phyloP scores from a whole-genome alignment of 1,140 invertebrate genomes.

The Steinernema feltiae region DNA sequence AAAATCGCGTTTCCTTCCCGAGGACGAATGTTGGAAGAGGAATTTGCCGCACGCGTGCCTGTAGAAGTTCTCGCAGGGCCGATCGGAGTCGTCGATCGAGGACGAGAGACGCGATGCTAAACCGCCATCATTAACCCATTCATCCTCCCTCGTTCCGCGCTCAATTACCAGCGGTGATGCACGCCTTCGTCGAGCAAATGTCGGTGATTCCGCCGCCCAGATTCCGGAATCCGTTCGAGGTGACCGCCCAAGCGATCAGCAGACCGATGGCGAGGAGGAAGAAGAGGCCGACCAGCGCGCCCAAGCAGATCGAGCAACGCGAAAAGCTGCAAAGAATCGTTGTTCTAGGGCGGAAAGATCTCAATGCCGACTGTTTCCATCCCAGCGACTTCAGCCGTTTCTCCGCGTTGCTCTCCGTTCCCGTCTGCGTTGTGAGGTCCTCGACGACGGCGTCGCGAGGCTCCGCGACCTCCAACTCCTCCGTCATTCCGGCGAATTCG shows the following conservation, averaged over 20 bases:
- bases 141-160: background rate
- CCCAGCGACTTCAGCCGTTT: background rate
- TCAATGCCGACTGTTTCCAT: background rate
- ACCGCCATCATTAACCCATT: background rate
- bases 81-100: slow-evolving; percentile 22
- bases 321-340: background rate
- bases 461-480: background rate
- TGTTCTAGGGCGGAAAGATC: background rate
- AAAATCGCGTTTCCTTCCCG: slow-evolving; percentile 22
- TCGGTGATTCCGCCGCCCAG: slow-evolving; percentile 23
- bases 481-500: background rate
- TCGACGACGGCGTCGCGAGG: background rate
- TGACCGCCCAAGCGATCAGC: slow-evolving; percentile 32
- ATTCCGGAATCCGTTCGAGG: slow-evolving; percentile 32
- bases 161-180: slow-evolving; percentile 25
- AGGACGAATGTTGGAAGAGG: slow-evolving; percentile 12
- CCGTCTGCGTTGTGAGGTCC: background rate
- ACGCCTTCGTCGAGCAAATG: slow-evolving; percentile 24
- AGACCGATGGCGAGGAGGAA: slow-evolving; percentile 15
- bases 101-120: slow-evolving; percentile 30
- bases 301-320: background rate
- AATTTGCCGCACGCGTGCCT: slow-evolving; percentile 27
- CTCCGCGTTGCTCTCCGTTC: background rate
- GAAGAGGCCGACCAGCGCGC: background rate
- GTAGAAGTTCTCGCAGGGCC: slow-evolving; percentile 35